Base-by-base conservation (phyloP, 2,113 vertebrate species). In the Hirundichthys speculiger region DNA sequence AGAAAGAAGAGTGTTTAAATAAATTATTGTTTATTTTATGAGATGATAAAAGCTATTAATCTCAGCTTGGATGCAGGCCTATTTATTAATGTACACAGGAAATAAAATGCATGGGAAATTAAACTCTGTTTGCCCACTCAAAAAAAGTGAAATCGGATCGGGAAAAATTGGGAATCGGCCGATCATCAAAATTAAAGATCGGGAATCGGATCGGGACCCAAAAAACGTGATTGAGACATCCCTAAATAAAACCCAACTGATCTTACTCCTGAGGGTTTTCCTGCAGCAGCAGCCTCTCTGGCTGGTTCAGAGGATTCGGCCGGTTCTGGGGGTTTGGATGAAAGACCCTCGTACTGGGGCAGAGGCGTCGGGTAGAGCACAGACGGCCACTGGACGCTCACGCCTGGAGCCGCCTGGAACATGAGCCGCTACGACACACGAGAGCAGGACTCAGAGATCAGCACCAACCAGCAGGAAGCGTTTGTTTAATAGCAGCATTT, bases 361-460 rank as follows among this genome's bases (percentile, higher is more conserved):
- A 99, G 90, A 0, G 90, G 92, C 13, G 96, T 91, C 0, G 98
- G 96, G 85, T 98, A 98, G 49, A 99, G 87, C 52, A 95, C 92
- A 0, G 76, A 1, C 0, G 95, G 95, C 93, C 96, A 94, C 62
- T 96, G 95, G 12, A 95, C 90, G 83, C 87, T 95, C 71, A 98
- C 83, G 59, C 97, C 97, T 49, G 96, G 96, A 72, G 96, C 85
- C 4, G 95, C 96, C 0, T 97, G 93, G 82, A 99, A 98, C 96
- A 98, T 98, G 27, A 93, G 93, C 83, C 95, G 96, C 98, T 99
- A 75, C 22, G 75, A 13, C 52, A 70, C 41, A 79, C n/a, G 53
- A 2, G 43, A 43, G 22, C 1, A 63, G 6, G 16, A 15, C 11
- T 51, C n/a, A 21, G n/a, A 30, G 3, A 40, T 80, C 4, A 73